phyloP scores from a whole-genome alignment of 2,113 vertebrate species.

The Redunca redunca region DNA sequence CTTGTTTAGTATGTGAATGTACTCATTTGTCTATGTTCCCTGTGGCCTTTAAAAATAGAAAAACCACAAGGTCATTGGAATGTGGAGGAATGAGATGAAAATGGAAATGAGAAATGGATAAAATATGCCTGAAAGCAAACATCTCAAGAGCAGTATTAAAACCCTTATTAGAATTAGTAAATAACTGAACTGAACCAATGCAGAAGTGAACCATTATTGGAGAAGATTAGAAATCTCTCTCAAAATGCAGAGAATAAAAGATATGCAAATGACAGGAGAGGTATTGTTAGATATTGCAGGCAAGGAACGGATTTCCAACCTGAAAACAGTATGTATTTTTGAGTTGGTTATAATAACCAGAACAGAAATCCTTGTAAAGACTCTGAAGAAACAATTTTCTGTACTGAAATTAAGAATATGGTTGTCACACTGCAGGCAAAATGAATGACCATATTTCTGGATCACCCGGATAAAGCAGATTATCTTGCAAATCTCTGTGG shows the following conservation, averaged over 20 bases:
- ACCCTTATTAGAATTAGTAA: slow-evolving; percentile 5
- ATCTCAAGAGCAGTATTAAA: slow-evolving; percentile 4
- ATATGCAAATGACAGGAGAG: neutral
- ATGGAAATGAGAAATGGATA: neutral
- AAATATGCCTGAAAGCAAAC: neutral
- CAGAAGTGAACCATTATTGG: neutral
- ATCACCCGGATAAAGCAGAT: neutral
- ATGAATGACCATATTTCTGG: neutral
- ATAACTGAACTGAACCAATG: neutral
- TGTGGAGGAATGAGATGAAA: neutral
- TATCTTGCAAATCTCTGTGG: neutral
- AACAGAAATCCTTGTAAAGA: neutral
- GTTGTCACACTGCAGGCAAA: neutral
- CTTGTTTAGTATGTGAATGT: neutral
- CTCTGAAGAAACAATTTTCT: neutral
- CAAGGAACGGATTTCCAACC: neutral
- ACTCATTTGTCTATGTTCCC: neutral
- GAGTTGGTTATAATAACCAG: neutral
- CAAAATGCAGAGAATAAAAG: neutral
- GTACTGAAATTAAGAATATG: neutral
- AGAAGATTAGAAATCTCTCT: slow-evolving; percentile 5
- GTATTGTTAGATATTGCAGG: neutral
- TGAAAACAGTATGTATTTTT: neutral
- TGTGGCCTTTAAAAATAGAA: neutral
- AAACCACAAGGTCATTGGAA: neutral